Evolutionary conservation across 2,888 invertebrate genomes (phyloP), one percentile per base, ranked within the genome.

Genomic region (Patella caerulea): DNA sequence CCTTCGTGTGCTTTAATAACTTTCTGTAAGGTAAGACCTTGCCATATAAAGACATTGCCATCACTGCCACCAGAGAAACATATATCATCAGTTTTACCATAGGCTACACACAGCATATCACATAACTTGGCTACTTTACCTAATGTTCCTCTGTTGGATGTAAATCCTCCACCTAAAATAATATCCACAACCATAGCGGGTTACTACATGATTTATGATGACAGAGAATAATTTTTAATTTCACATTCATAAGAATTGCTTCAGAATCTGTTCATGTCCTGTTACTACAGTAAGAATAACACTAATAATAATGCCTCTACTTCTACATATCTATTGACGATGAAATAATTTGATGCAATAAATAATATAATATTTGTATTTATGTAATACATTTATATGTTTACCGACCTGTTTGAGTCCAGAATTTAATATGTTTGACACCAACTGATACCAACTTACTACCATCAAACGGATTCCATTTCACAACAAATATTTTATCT

Each of bases 401-500:
- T 45, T 9, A 59, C 76, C 75, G 84, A 90, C 92, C 92, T 82
- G 91, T 87, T 79, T 92, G 92, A 54, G 86, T 88, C 92, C 92
- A 92, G 86, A 92, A 92, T 85, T 92, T 92, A 84, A 92, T 91
- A 84, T 92, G 92, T 82, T 92, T 92, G n/a, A 91, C 87, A 14
- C 92, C 92, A 56, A 90, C 92, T 45, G 92, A 91, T n/a, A 92
- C 89, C 55, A 92, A 83, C 76, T 88, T 88, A 80, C 86, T 88
- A 55, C 79, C 73, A 77, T 91, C 91, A 79, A 89, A 85, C 5
- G 92, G 92, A 83, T 92, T 92, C 91, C 92, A 92, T 80, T 91
- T 91, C 76, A 92, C 88, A 17, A 91, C 91, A 87, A 92, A 92
- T 78, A 92, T 92, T 83, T 92, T 92, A 84, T 92, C 92, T 76